phyloP scores from a whole-genome alignment of 2,888 invertebrate genomes.

The Eucera pruinosa region DNA sequence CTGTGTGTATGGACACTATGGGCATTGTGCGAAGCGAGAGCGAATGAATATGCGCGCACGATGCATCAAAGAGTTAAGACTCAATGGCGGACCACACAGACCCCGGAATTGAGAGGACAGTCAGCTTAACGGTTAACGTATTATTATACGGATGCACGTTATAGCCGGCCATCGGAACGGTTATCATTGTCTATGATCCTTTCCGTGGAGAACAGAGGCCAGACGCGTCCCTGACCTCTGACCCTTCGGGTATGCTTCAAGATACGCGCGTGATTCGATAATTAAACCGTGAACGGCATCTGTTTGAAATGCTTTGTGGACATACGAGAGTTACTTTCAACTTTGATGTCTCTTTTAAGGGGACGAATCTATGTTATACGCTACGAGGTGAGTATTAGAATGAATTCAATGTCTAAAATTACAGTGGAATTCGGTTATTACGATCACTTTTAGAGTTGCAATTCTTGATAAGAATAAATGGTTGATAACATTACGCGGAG shows the following conservation, averaged over 20 bases:
- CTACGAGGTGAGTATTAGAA: too few relatives aligned
- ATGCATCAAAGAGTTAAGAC: conserved; percentile 79
- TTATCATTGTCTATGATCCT: conserved; percentile 66
- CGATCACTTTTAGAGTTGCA: too few relatives aligned
- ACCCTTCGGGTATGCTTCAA: not conserved
- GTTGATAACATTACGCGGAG: too few relatives aligned
- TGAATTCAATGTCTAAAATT: too few relatives aligned
- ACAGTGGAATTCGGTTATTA: too few relatives aligned
- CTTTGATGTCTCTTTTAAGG: not conserved
- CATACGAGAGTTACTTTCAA: not conserved
- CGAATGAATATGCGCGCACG: conserved; percentile 76
- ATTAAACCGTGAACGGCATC: conserved; percentile 49
- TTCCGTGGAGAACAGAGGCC: conserved; percentile 23
- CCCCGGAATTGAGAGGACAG: conserved; percentile 75
- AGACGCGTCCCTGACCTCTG: conserved; percentile 45
- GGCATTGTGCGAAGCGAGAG: conserved; percentile 73
- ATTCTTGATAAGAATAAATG: too few relatives aligned
- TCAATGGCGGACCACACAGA: conserved; percentile 78
- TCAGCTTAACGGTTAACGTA: conserved; percentile 77
- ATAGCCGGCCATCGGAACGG: conserved; percentile 61
- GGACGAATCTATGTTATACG: too few relatives aligned
- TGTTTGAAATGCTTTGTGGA: conserved; percentile 28
- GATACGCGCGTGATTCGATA: conserved; percentile 33
- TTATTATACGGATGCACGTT: conserved; percentile 70
- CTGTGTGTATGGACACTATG: conserved; percentile 75